phyloP scores from a whole-genome alignment of 2,113 vertebrate species.

The Chaetorhynchus papuensis region DNA sequence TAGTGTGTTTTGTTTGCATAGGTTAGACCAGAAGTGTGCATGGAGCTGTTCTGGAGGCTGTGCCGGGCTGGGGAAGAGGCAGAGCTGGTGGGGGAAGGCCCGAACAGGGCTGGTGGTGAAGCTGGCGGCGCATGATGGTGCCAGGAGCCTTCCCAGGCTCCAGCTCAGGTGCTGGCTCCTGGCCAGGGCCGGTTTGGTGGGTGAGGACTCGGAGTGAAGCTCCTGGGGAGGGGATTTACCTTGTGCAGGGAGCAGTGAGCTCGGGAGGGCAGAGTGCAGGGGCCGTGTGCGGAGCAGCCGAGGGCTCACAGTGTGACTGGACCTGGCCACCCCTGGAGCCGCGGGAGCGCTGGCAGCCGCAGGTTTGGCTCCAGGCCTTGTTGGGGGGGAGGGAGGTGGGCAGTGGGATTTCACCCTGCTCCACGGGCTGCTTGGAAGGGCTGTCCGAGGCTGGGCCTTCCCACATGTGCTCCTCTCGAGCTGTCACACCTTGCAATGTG shows the following conservation, averaged over 20 bases:
- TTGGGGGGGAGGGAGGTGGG: neutral
- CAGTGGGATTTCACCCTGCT: rapidly evolving
- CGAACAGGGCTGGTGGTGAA: rapidly evolving
- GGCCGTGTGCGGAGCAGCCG: rapidly evolving
- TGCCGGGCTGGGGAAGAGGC: neutral
- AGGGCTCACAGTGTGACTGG: rapidly evolving
- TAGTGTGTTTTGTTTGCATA: neutral
- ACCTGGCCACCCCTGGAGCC: rapidly evolving
- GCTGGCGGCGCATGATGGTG: rapidly evolving
- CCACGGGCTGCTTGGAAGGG: neutral
- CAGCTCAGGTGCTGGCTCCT: rapidly evolving
- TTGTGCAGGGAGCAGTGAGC: neutral
- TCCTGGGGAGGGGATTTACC: rapidly evolving
- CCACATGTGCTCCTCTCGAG: rapidly evolving
- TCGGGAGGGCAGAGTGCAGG: neutral
- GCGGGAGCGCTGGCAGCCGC: rapidly evolving
- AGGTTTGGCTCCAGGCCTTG: neutral
- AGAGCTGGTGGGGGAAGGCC: neutral
- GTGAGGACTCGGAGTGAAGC: rapidly evolving
- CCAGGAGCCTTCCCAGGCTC: neutral
- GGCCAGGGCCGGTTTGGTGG: neutral
- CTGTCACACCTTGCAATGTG: rapidly evolving
- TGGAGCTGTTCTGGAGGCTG: neutral
- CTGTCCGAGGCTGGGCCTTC: neutral
- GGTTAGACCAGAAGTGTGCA: neutral